Base-by-base conservation (phyloP, 2,797 vertebrate species). In the Brachyalestes nurse region DNA sequence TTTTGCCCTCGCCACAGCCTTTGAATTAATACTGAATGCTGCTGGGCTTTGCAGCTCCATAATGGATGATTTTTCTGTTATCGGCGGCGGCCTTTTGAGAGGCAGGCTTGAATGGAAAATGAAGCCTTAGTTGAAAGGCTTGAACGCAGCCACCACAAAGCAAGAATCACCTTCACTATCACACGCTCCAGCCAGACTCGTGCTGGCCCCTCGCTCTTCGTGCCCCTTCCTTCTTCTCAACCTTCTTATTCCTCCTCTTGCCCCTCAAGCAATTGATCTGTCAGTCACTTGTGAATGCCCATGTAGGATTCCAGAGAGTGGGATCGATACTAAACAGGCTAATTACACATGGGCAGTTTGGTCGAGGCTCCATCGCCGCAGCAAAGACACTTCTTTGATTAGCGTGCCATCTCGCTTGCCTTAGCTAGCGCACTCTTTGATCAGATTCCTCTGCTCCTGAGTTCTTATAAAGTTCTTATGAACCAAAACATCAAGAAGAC, bases 31-130 rank as follows among this genome's bases (percentile, higher is more conserved):
- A 82, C 88, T 75, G 51, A 62, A 78, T 77, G 83, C 83, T 70
- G 77, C 78, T 85, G 75, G 87, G 86, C 88, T 85, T 79, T 78
- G 55, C 83, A 80, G 83, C 83, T 87, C 81, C 77, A 85, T 90
- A 89, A 90, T 90, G 85, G 86, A 91, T 90, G 90, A 90, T 88
- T 86, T 84, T 84, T 65, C 82, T 88, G 87, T 90, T 91, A 85
- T 87, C 75, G 64, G 86, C 77, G 6, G 16, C 86, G 88, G 58
- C 49, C 47, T 71, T 80, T 78, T 73, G 49, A 89, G 84, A 85
- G 86, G 75, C 84, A 67, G 66, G 78, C 83, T 85, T 85, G 83
- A 81, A 84, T 83, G 80, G 77, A 75, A 85, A 88, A 85, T 75
- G 85, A 79, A 81, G 86, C 75, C 80, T 61, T 67, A 25, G 87